These are phyloP conservation scores for Spheniscus mendiculus DNA, from an alignment of 2,113 vertebrate genomes.

Conservation along the genomic window DNA sequence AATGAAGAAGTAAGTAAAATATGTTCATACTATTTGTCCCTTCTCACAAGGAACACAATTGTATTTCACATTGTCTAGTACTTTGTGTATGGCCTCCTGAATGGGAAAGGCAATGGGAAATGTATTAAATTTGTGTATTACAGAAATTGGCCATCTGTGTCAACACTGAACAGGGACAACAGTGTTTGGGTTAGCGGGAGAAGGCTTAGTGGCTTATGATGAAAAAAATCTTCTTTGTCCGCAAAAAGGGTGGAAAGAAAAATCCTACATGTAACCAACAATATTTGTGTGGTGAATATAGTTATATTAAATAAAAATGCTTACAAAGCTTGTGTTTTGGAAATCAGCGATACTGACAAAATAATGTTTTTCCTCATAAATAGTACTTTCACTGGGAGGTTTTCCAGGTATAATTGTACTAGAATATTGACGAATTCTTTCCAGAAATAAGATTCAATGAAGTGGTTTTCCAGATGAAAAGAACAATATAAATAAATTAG, in stretches of 20 bases:
- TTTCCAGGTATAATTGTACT: background rate
- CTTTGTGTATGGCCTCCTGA: background rate
- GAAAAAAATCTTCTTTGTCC: background rate
- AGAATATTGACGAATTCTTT: background rate
- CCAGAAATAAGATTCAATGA: background rate
- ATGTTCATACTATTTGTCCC: background rate
- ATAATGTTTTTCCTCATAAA: background rate
- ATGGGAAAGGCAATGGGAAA: background rate
- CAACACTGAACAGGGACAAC: background rate
- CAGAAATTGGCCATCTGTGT: background rate
- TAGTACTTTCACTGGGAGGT: background rate
- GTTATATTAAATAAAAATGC: background rate
- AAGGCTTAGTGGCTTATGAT: background rate
- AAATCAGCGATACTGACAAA: background rate
- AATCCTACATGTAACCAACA: background rate
- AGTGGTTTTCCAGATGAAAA: background rate
- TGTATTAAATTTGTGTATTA: background rate
- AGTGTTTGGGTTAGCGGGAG: background rate
- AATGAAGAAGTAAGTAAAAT: background rate
- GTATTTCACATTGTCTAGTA: background rate
- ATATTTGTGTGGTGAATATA: background rate
- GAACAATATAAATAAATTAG: background rate
- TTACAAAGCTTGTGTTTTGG: background rate
- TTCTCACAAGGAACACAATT: background rate
- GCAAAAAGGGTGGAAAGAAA: background rate